These are phyloP conservation scores for Drosophila takahashii DNA, from an alignment of 1,140 invertebrate species.

Conservation along the genomic window DNA sequence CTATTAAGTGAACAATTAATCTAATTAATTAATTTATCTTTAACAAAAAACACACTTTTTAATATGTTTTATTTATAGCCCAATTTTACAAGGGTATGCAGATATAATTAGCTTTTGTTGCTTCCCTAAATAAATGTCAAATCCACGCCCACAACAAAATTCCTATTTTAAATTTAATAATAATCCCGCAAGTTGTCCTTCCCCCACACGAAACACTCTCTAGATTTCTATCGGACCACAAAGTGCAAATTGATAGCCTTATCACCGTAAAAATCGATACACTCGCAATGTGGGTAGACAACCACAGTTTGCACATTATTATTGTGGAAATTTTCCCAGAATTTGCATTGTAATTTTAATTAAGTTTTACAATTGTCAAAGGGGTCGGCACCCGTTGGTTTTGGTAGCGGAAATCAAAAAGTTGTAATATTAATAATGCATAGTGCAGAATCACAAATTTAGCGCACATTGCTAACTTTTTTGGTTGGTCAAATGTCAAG, in stretches of 20 bases:
- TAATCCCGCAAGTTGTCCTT: background rate
- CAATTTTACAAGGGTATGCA: no score
- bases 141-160: background rate
- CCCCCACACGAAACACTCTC: background rate
- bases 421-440: constrained; percentile 33
- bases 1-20: no score
- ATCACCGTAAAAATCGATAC: constrained; percentile 29
- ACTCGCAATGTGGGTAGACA: background rate
- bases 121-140: background rate
- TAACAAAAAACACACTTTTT: no score
- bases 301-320: constrained; percentile 16
- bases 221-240: background rate
- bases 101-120: no score
- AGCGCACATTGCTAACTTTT: background rate
- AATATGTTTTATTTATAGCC: no score
- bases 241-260: constrained; percentile 24
- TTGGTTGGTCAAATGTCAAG: background rate
- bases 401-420: constrained; percentile 17
- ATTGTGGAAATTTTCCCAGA: constrained; percentile 5
- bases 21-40: no score
- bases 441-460: constrained; percentile 11
- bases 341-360: constrained; percentile 44
- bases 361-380: constrained; percentile 22
- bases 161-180: constrained; percentile 1
- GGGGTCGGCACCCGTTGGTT: background rate